Percentiles rank a stretch among this genome's conserved stretches.
These are phyloP conservation scores for Cyrtodaria siliqua DNA, from an alignment of 2,888 invertebrate genomes.

Conservation along the genomic window DNA sequence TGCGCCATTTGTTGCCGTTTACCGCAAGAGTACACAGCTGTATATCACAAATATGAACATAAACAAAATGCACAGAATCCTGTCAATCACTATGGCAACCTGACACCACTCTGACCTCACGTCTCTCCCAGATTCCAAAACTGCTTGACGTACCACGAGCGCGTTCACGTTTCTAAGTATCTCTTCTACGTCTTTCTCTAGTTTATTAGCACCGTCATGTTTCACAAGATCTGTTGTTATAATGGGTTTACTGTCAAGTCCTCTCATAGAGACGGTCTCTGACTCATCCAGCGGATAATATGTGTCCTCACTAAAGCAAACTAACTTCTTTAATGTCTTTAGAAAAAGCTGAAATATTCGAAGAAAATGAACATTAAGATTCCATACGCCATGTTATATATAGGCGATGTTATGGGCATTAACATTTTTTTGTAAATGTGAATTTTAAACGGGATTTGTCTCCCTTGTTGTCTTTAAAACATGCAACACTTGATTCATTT, in stretches of 20 bases:
- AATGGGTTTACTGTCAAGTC: slow-evolving; percentile 67
- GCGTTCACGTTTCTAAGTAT: slow-evolving; percentile 72
- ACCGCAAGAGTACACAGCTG: slow-evolving; percentile 71
- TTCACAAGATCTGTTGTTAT: not conserved
- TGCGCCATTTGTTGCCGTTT: too few species aligned
- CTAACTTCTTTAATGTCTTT: slow-evolving; percentile 74
- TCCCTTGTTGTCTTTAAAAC: too few species aligned
- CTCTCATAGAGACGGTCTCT: slow-evolving; percentile 76
- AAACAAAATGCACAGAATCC: slow-evolving; percentile 79
- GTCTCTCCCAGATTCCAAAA: slow-evolving; percentile 68
- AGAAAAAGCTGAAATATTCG: slow-evolving; percentile 77
- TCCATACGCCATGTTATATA: too few species aligned
- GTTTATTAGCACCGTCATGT: slow-evolving; percentile 40
- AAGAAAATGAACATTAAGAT: too few species aligned
- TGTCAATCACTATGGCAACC: slow-evolving; percentile 82
- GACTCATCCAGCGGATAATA: slow-evolving; percentile 79
- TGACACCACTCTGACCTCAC: slow-evolving; percentile 80
- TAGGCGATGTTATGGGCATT: too few species aligned
- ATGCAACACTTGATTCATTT: too few species aligned
- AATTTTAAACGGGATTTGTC: too few species aligned
- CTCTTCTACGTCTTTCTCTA: slow-evolving; percentile 78
- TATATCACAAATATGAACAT: slow-evolving; percentile 75
- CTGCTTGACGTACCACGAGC: slow-evolving; percentile 67
- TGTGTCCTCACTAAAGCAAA: slow-evolving; percentile 76
- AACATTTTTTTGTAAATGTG: too few species aligned